These are phyloP conservation scores for Valencia hispanica DNA, from an alignment of 2,797 vertebrate species.

Conservation along the genomic window DNA sequence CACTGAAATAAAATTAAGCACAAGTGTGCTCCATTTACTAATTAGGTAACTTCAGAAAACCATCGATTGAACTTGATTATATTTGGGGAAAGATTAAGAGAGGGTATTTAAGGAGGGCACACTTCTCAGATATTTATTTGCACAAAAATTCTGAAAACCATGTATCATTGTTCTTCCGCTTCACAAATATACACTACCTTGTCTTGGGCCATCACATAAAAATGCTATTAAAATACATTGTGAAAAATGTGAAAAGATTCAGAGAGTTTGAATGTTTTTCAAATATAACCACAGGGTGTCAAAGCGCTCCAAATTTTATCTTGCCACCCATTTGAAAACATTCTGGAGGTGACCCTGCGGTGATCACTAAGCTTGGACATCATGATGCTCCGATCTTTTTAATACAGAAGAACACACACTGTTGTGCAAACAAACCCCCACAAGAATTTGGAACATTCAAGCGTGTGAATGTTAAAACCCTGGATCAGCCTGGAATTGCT, in stretches of 20 bases:
- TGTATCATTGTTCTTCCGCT: background rate
- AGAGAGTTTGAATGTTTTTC: background rate
- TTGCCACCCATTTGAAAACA: background rate
- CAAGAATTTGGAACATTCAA: conserved; percentile 28
- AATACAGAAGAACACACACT: conserved; percentile 20
- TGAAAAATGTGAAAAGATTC: background rate
- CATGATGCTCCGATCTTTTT: conserved; percentile 23
- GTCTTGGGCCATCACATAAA: background rate
- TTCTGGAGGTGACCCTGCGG: background rate
- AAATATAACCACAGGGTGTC: background rate
- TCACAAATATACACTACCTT: background rate
- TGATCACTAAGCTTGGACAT: conserved; percentile 10
- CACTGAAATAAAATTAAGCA: too few species aligned
- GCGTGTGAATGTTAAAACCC: conserved; percentile 9
- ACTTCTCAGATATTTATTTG: too few species aligned
- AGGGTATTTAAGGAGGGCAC: too few species aligned
- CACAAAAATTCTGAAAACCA: too few species aligned
- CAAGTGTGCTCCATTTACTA: too few species aligned
- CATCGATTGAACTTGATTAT: too few species aligned
- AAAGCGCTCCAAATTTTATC: background rate
- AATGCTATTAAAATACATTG: background rate
- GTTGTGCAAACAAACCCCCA: conserved; percentile 38
- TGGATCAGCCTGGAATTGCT: conserved; percentile 26
- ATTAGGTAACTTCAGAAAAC: too few species aligned
- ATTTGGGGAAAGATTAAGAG: too few species aligned